These are phyloP conservation scores for Halictus ligatus DNA, from an alignment of 2,888 invertebrate genomes.

Conservation along the genomic window DNA sequence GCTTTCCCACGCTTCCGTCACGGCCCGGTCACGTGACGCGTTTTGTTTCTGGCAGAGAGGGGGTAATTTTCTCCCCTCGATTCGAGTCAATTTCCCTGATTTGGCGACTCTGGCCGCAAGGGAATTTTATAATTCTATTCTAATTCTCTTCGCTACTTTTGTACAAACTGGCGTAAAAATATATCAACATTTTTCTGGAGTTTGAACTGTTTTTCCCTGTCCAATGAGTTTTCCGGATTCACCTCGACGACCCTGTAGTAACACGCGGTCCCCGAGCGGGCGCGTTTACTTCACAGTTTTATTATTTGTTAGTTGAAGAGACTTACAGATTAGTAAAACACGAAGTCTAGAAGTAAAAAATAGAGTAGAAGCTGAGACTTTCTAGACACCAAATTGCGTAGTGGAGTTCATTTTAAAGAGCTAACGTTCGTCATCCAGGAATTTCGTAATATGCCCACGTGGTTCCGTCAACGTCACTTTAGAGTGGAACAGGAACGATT, in stretches of 20 bases:
- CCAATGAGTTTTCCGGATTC: background rate
- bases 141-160: too few species aligned
- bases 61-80: too few species aligned
- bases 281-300: slow-evolving; percentile 17
- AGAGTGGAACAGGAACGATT: slow-evolving; percentile 46
- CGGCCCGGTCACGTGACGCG: too few species aligned
- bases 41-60: too few species aligned
- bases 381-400: slow-evolving; percentile 64
- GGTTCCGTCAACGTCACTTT: slow-evolving; percentile 45
- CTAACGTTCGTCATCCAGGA: slow-evolving; percentile 55
- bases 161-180: too few species aligned
- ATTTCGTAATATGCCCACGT: slow-evolving; percentile 42
- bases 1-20: too few species aligned
- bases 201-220: background rate
- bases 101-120: too few species aligned
- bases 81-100: too few species aligned
- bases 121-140: too few species aligned
- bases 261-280: slow-evolving; percentile 22
- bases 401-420: slow-evolving; percentile 53
- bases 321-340: slow-evolving; percentile 59
- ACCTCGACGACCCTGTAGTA: background rate
- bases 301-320: slow-evolving; percentile 52
- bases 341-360: slow-evolving; percentile 67
- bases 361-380: slow-evolving; percentile 69
- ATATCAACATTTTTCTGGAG: too few species aligned